Evolutionary conservation across 2,888 invertebrate genomes (phyloP).

Genomic region (Anoncus sp.): DNA sequence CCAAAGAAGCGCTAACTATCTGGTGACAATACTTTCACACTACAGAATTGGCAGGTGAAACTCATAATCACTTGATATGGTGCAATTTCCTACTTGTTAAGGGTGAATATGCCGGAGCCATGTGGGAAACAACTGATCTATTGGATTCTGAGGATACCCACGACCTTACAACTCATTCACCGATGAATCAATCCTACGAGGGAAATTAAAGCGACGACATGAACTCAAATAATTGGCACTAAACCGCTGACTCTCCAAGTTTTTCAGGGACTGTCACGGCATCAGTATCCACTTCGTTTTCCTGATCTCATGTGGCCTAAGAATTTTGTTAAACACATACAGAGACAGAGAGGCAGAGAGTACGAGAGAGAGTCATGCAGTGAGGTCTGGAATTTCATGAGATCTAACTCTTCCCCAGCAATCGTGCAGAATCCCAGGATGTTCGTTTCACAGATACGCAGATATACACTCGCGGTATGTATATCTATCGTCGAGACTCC

Average conservation of each 20-base stretch:
- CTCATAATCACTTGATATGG: too few species aligned
- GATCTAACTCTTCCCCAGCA: constrained; percentile 41
- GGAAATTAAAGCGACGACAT: constrained; percentile 26
- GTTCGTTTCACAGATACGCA: constrained; percentile 24
- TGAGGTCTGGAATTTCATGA: constrained; percentile 51
- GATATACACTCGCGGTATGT: constrained; percentile 15
- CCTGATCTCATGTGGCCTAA: constrained; percentile 30
- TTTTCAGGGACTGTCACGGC: neutral
- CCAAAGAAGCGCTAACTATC: too few species aligned
- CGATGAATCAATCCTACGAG: constrained; percentile 10
- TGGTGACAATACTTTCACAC: too few species aligned
- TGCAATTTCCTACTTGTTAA: too few species aligned
- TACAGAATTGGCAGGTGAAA: too few species aligned
- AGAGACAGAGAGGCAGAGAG: constrained; percentile 8
- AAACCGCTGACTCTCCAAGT: constrained; percentile 15
- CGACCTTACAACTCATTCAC: neutral
- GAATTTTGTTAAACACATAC: constrained; percentile 27
- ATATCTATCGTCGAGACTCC: constrained; percentile 39
- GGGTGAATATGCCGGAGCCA: too few species aligned
- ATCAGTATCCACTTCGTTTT: constrained; percentile 12
- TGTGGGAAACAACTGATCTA: neutral
- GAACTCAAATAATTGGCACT: neutral
- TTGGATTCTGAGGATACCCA: neutral
- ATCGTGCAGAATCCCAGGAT: constrained; percentile 45
- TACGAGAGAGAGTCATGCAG: neutral